These are phyloP conservation scores for rabbit (Oryctolagus cuniculus) DNA, from an alignment of 2,113 vertebrate genomes.

Conservation along the genomic window DNA sequence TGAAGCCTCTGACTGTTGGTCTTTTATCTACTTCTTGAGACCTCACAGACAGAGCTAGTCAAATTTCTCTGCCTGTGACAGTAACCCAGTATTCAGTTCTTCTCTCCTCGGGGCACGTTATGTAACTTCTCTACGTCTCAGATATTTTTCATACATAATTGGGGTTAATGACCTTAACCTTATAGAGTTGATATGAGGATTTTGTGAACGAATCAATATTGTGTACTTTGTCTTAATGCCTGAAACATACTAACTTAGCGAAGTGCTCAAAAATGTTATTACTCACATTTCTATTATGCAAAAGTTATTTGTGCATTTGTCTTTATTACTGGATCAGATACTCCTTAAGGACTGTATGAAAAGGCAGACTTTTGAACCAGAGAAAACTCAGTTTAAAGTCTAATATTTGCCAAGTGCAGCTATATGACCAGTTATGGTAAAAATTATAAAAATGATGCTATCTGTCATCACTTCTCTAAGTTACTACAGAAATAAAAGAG, in stretches of 20 bases:
- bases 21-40: conserved; percentile 2
- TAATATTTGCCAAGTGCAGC: not conserved
- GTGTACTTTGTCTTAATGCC: not conserved
- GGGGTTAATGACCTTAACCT: not conserved
- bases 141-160: not conserved
- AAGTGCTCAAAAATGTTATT: conserved; percentile 34
- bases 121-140: not conserved
- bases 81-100: not conserved
- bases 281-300: not conserved
- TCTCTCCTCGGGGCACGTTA: not conserved
- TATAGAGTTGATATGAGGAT: not conserved
- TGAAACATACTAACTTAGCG: not conserved
- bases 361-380: conserved; percentile 1
- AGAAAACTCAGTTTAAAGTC: not conserved
- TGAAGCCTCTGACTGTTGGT: not conserved
- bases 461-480: not conserved
- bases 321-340: not conserved
- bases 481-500: conserved; percentile 13
- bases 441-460: not conserved
- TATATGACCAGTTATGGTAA: not conserved
- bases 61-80: not conserved
- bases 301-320: not conserved
- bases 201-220: not conserved
- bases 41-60: not conserved
- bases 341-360: not conserved